A percentile compares a stretch with the other conserved stretches of the same genome.
These are phyloP conservation scores for Sphecodes monilicornis DNA, from an alignment of 2,888 invertebrate genomes.

Conservation along the genomic window DNA sequence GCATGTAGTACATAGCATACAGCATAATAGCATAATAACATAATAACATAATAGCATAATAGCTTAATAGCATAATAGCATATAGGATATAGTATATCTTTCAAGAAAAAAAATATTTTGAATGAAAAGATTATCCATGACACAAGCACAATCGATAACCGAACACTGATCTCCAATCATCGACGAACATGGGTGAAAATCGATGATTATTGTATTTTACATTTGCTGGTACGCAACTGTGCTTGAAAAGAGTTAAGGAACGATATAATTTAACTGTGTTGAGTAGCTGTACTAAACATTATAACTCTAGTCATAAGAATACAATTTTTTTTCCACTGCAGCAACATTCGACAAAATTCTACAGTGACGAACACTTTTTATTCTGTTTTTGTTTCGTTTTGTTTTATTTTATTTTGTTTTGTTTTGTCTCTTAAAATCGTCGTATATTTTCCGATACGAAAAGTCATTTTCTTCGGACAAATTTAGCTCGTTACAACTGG, in stretches of 20 bases:
- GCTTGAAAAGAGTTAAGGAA: slow-evolving; percentile 25
- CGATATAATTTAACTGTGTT: slow-evolving; percentile 36
- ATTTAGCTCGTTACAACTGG: not conserved
- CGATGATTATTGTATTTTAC: slow-evolving; percentile 13
- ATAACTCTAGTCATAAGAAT: slow-evolving; percentile 73
- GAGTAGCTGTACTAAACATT: slow-evolving; percentile 41
- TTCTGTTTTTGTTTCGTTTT: not conserved
- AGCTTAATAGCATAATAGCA: not conserved
- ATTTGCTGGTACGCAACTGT: not conserved
- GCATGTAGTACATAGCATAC: not conserved
- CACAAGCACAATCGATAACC: not conserved
- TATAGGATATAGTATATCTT: not conserved
- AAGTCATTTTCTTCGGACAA: slow-evolving; percentile 1
- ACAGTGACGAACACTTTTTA: slow-evolving; percentile 6
- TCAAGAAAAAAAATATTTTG: slow-evolving; percentile 6
- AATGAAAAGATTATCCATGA: slow-evolving; percentile 13
- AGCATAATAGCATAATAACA: not conserved
- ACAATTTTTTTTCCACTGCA: slow-evolving; percentile 32
- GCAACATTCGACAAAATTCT: slow-evolving; percentile 22
- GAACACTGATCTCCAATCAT: not conserved
- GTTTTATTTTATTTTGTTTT: not conserved
- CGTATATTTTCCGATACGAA: not conserved
- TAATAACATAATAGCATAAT: not conserved
- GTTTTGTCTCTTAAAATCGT: not conserved
- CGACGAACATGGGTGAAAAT: not conserved